Evolutionary conservation across 2,888 invertebrate species (phyloP).

Genomic region (Mesochorus sp.): DNA sequence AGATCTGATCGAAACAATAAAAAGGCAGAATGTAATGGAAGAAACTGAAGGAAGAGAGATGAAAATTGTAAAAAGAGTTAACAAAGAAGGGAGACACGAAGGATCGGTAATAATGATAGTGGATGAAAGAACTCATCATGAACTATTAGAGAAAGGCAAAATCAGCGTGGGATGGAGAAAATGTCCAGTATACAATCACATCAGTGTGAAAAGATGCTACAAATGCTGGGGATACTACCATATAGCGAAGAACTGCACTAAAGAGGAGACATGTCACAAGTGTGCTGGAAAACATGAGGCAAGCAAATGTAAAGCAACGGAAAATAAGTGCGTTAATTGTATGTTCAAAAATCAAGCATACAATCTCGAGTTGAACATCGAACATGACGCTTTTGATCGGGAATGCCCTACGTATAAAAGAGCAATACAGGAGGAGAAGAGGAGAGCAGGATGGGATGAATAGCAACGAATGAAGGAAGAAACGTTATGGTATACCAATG

Average conservation of each 20-base stretch:
- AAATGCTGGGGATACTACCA: conserved; percentile 57
- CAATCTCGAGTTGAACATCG: conserved; percentile 2
- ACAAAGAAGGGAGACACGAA: neutral
- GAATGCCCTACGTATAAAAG: conserved; percentile 52
- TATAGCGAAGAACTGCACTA: conserved; percentile 52
- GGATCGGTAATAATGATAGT: neutral
- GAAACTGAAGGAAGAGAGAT: neutral
- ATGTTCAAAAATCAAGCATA: neutral
- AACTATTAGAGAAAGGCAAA: neutral
- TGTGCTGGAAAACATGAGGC: conserved; percentile 45
- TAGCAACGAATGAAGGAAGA: conserved; percentile 54
- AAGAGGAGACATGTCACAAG: conserved; percentile 44
- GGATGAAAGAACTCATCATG: neutral
- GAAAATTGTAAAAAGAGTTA: conserved; percentile 11
- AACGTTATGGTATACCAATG: conserved; percentile 4
- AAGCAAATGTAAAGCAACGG: conserved; percentile 27
- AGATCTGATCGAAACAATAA: conserved; percentile 6
- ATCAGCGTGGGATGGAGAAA: conserved; percentile 7
- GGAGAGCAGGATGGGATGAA: conserved; percentile 24
- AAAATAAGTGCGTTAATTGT: conserved; percentile 54
- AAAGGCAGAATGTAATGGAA: neutral
- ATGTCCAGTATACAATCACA: conserved; percentile 8
- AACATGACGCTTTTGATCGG: conserved; percentile 32
- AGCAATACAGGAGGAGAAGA: conserved; percentile 45
- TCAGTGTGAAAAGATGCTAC: conserved; percentile 31